A percentile compares a stretch with the other conserved stretches of the same genome.
Evolutionary conservation across 2,888 invertebrate genomes (phyloP).

Genomic region (Tineola bisselliella): DNA sequence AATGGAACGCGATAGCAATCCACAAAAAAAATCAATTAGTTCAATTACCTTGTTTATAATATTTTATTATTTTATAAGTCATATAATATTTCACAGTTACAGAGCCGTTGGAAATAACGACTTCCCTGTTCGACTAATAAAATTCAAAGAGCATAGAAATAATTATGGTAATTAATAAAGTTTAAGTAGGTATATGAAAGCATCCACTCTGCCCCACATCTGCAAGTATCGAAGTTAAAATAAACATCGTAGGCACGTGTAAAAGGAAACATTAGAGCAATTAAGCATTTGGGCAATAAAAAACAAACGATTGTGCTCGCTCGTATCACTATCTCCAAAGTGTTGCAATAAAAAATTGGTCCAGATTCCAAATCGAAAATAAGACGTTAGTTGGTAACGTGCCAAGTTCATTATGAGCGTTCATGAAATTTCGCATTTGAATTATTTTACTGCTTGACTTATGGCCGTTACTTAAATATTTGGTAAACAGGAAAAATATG

Average conservation of each 20-base stretch:
- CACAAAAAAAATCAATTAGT: too few relatives aligned
- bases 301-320: constrained; percentile 16
- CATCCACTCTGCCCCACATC: neutral
- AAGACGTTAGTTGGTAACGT: constrained; percentile 66
- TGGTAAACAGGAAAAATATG: constrained; percentile 68
- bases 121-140: neutral
- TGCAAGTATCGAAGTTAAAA: neutral
- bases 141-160: neutral
- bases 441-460: constrained; percentile 69
- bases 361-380: constrained; percentile 68
- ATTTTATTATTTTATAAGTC: too few relatives aligned
- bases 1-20: too few relatives aligned
- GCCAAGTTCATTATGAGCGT: constrained; percentile 69
- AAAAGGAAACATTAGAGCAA: constrained; percentile 10
- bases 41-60: too few relatives aligned
- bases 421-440: constrained; percentile 69
- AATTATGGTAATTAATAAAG: constrained; percentile 24
- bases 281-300: constrained; percentile 12
- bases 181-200: constrained; percentile 18
- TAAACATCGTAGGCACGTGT: neutral
- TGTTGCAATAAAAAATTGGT: constrained; percentile 65
- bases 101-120: neutral
- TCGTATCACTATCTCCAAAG: constrained; percentile 58
- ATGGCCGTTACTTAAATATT: constrained; percentile 68
- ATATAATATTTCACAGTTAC: too few relatives aligned